Conservation (phyloP, 2,113 vertebrate genomes). For the Mesembrinibis cayennensis region DNA sequence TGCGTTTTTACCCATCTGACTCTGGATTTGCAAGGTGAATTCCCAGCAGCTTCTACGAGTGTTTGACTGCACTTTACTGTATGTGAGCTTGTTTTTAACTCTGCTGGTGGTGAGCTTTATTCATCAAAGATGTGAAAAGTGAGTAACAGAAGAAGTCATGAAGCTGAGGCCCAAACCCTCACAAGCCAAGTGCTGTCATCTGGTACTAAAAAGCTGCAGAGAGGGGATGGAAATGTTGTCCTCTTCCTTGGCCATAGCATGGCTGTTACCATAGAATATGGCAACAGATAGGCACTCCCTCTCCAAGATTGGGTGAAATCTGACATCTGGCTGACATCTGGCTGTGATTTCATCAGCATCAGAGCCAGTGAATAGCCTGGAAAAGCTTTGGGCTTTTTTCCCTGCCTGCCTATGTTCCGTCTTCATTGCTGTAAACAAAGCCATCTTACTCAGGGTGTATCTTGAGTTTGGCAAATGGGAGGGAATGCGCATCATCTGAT, state of each 20-base stretch:
- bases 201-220: background rate
- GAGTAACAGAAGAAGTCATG: background rate
- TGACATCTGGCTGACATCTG: conserved; percentile 46
- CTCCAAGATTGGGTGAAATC: background rate
- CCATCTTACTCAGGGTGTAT: background rate
- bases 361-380: background rate
- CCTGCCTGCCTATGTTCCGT: background rate
- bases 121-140: background rate
- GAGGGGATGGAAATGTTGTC: background rate
- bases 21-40: background rate
- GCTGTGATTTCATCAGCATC: background rate
- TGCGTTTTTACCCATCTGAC: background rate
- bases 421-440: conserved; percentile 6
- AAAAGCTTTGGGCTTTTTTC: background rate
- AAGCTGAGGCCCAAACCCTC: background rate
- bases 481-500: background rate
- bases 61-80: background rate
- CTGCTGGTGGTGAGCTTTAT: background rate
- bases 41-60: background rate
- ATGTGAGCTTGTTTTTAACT: background rate
- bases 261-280: background rate
- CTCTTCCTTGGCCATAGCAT: background rate
- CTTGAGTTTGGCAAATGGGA: background rate
- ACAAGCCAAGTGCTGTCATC: accelerated
- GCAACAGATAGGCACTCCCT: background rate